Evolutionary conservation across 2,888 invertebrate species (phyloP).

Genomic region (Drosophila putrida): DNA sequence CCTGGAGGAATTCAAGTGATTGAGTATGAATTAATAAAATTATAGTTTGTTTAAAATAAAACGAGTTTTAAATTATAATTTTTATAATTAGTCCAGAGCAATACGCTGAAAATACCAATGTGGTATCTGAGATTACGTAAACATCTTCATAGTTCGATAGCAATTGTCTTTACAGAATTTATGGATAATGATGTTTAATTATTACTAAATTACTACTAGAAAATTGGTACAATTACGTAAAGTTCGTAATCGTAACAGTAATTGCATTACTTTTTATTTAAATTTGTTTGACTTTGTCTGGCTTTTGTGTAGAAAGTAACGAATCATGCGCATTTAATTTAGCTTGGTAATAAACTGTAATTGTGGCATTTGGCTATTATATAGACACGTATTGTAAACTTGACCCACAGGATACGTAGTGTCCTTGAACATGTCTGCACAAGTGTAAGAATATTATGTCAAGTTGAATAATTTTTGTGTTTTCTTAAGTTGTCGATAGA

Average conservation of each 20-base stretch:
- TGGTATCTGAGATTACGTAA: no score
- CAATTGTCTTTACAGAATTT: no score
- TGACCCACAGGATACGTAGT: constrained; percentile 47
- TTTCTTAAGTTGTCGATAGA: constrained; percentile 59
- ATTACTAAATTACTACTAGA: neutral
- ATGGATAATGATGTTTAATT: neutral
- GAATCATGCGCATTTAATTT: neutral
- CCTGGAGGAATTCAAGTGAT: no score
- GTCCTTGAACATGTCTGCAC: constrained; percentile 52
- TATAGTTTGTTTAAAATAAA: no score
- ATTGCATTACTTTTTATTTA: neutral
- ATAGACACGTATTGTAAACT: constrained; percentile 35
- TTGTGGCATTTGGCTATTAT: constrained; percentile 19
- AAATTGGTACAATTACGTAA: neutral
- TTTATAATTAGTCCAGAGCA: no score
- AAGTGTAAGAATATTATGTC: constrained; percentile 1
- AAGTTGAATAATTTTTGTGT: constrained; percentile 62
- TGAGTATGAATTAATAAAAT: no score
- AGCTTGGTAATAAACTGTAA: constrained; percentile 30
- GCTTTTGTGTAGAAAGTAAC: neutral
- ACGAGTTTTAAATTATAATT: no score
- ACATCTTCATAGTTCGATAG: no score
- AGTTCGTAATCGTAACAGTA: neutral
- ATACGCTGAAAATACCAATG: no score
- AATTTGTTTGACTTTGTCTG: constrained; percentile 11